Conservation (phyloP, 2,888 invertebrate species). For the Galerucella pusilla region DNA sequence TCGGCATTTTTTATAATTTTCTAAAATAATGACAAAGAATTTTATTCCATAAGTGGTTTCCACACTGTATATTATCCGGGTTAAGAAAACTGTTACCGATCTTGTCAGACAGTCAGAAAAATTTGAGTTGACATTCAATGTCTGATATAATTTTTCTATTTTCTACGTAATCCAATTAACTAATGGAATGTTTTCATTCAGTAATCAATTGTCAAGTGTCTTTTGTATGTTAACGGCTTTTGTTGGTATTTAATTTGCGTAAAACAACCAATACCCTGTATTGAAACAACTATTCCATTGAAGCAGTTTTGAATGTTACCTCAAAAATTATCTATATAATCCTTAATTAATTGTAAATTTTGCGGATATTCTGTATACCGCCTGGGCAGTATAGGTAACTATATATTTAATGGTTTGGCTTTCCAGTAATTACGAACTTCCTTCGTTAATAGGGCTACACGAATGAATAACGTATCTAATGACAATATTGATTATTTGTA, state of each 20-base stretch:
- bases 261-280: background rate
- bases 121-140: too few relatives aligned
- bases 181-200: too few relatives aligned
- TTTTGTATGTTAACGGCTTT: background rate
- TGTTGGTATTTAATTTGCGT: background rate
- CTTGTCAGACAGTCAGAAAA: too few relatives aligned
- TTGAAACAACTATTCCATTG: background rate
- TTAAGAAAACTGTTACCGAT: too few relatives aligned
- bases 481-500: background rate
- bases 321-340: slow-evolving; percentile 1
- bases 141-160: too few relatives aligned
- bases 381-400: slow-evolving; percentile 3
- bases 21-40: too few relatives aligned
- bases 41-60: too few relatives aligned
- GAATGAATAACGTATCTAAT: slow-evolving; percentile 10
- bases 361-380: background rate
- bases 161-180: too few relatives aligned
- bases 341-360: background rate
- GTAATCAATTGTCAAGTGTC: too few relatives aligned
- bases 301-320: background rate
- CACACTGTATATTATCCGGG: too few relatives aligned
- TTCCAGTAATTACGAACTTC: slow-evolving; percentile 8
- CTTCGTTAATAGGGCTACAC: background rate
- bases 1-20: too few relatives aligned
- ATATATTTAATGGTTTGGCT: slow-evolving; percentile 10